Evolutionary conservation across 2,113 vertebrate species (phyloP), one percentile per base, ranked within the genome.

Genomic region (Myodes glareolus): DNA sequence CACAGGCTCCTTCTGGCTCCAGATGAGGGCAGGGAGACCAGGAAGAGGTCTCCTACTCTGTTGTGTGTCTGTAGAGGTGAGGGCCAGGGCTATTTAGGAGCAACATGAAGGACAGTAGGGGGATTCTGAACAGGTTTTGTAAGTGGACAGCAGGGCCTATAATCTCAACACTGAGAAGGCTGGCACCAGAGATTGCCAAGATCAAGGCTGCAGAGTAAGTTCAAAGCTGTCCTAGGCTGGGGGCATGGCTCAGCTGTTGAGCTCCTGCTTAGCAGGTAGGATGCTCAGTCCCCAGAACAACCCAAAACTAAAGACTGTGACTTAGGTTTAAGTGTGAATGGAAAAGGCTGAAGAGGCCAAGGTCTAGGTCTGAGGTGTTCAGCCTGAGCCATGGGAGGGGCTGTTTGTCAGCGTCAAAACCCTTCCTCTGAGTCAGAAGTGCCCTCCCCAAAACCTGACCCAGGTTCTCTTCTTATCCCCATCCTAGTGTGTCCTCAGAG

Each of bases 401-500:
- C 80, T 45, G n/a, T 81, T 33, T 70, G 23, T 45, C n/a, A 42
- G 67, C 47, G 67, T 61, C 61, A 23, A 1, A 3, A 4, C 67
- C 2, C 39, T n/a, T 31, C 36, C 61, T 65, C 75, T 85, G 75
- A 78, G 27, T 27, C 8, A 31, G 58, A 67, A 45, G 36, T 47
- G 17, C 90, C 78, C 81, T 42, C 39, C 36, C 10, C n/a, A 1
- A 61, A 36, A 39, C 17, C 52, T 91, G 7, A 61, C 45, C 45
- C 3, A 36, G 39, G 61, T 6, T 7, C 58, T 2, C 1, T 0
- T 50, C 65, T 29, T 17, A 7, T 5, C 5, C 52, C 50, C 67
- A 14, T 23, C 23, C 36, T 92, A 99, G 99, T 77, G 99, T 99
- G 67, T 99, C 99, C 65, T 99, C 99, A 0, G 98, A 99, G 97